Evolutionary conservation across 1,140 invertebrate species (phyloP), one percentile per base, ranked within the genome.

Genomic region (Brachystomella parvula): DNA sequence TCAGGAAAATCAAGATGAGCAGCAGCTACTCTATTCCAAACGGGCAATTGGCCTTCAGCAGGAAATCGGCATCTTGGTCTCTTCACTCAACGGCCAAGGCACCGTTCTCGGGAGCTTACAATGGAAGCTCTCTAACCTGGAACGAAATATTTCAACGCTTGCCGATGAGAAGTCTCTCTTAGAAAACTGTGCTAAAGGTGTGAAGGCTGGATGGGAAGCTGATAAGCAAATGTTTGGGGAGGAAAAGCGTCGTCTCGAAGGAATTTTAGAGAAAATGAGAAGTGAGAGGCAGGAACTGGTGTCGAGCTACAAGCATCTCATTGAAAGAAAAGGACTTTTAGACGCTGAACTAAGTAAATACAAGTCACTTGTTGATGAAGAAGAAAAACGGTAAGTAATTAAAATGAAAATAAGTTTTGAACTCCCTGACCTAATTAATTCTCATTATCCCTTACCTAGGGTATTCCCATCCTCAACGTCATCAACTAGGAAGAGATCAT

Each of bases 1-100:
- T 6, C 49, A 19, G 21, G 49, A 53, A 9, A 26, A 53, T 53
- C 49, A 53, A 53, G 49, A 53, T 26, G 49, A 53, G 49, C 49
- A 53, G 49, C 49, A 24, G 3, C 24, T 53, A 17, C 21, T 53
- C 6, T 53, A 19, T 53, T 53, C 24, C 15, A 53, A 26, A 24
- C 12, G 49, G 24, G 49, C 12, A 53, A 9, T 26, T 6, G 24
- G 24, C 9, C 49, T 53, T 15, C 49, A 53, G 24, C 12, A 53
- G 9, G 49, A 53, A 53, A 24, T 53, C 15, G 49, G 21, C 6
- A 53, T 24, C 12, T 24, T 53, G 9, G 6, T 12, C 21, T 53
- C 49, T 6, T 19, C 49, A 24, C 9, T 53, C 21, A 24, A 53
- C 12, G 24, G 24, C 24, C 49, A 53, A 53, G 49, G 49, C 12